Evolutionary conservation across 2,797 vertebrate species (phyloP), one percentile per base, ranked within the genome.

Genomic region (Chaenodraco wilsoni): DNA sequence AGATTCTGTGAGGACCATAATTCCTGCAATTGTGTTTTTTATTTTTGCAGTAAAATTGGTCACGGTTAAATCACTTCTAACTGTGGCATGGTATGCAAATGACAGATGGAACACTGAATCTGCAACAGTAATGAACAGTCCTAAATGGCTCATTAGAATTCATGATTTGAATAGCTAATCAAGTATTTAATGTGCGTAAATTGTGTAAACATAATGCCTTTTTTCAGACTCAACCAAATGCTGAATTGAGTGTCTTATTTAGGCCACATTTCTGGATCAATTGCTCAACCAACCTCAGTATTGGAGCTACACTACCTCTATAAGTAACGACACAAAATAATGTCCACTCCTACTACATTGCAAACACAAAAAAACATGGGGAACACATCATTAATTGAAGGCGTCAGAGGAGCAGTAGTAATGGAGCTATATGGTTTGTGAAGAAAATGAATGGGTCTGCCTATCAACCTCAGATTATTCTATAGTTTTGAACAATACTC

Each of bases 11-110:
- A 86, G 50, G 70, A 49, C 41, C 54, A 61, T 64, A 61, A 80
- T 69, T 56, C 65, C 55, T 68, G 48, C 63, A 72, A 51, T 57
- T 51, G 59, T 76, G 63, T 74, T 74, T 78, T 44, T 79, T 71
- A 87, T 80, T 79, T 70, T 66, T 83, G 60, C 69, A 72, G 23
- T 70, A 83, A 74, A 77, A 78, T 60, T 76, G 76, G 74, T 83
- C 77, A 83, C 54, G 78, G 72, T 68, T 67, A 79, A 90, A 89
- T 89, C 64, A 69, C 72, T 83, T 79, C 31, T 6, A 77, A 80
- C 65, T 44, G 14, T 58, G 63, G 58, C 60, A 51, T 72, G 52
- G 72, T 76, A 85, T 82, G 83, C 85, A 83, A 84, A 85, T 85
- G 69, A 88, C 55, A 77, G 78, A 77, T 71, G 61, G 73, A 78